Evolutionary conservation across 2,888 invertebrate species (phyloP), one percentile per base, ranked within the genome.

Genomic region (Plagodis pulveraria): DNA sequence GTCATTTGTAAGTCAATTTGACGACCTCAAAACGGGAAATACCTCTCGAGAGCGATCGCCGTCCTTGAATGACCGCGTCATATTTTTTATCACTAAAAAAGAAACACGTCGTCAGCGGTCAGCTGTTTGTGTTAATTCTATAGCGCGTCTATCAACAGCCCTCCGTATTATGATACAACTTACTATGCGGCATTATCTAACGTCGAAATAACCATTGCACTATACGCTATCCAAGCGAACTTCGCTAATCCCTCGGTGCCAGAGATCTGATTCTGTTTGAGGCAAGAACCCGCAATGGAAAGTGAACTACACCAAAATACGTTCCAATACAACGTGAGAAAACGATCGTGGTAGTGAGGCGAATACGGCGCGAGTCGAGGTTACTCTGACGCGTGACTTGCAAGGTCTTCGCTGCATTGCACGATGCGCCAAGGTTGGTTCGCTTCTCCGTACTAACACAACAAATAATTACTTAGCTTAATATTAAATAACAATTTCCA

Each of bases 341-440:
- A 78, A 76, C 72, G 79, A 81, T 72, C 81, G 74, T 78, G 73
- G 86, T 87, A 87, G 74, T 75, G 83, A 81, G 69, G 77, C 82
- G 85, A 88, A 86, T 86, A 89, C 87, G 83, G 86, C 88, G 87
- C 85, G 88, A 87, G 87, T 81, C 91, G 91, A 91, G 91, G 92
- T 91, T 91, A 91, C 85, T 86, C 88, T 91, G 92, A 92, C 92
- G 92, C 91, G 92, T 92, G 91, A 91, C 91, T 92, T 91, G 92
- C 92, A 91, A 92, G 92, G 92, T 91, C 90, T 84, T 86, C 87
- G 89, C 86, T 92, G 92, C 92, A 92, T 87, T 91, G 91, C 91
- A 89, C 91, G 91, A 92, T 91, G 92, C 90, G 89, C 90, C 92
- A 92, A 92, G 92, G 92, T 92, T 91, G 90, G 83, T 79, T 84